Percentiles rank a stretch among this genome's conserved stretches.
Evolutionary conservation across 2,888 invertebrate genomes (phyloP).

Genomic region (Pardosa pseudoannulata): DNA sequence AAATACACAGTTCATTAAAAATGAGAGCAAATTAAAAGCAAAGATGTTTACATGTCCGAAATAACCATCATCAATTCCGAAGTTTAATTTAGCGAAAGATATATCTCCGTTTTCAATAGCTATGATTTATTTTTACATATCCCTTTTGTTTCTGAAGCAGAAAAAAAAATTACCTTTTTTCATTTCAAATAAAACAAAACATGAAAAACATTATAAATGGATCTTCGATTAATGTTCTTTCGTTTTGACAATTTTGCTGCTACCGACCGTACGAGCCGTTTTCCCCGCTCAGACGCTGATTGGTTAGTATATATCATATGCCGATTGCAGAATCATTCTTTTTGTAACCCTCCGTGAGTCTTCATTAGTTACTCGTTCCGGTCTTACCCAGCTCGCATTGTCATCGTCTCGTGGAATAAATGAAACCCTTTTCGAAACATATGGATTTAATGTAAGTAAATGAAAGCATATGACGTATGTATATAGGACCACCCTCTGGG

Average conservation of each 20-base stretch:
- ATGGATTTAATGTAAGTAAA: conserved; percentile 60
- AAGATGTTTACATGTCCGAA: conserved; percentile 29
- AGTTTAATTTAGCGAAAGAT: conserved; percentile 64
- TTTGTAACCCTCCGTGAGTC: conserved; percentile 36
- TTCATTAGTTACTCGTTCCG: conserved; percentile 65
- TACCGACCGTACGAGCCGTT: conserved; percentile 29
- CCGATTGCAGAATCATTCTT: conserved; percentile 68
- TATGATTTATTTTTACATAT: conserved; percentile 58
- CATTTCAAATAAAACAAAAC: conserved; percentile 27
- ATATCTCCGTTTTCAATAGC: conserved; percentile 65
- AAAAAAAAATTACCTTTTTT: conserved; percentile 29
- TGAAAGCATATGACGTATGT: conserved; percentile 55
- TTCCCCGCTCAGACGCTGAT: conserved; percentile 15
- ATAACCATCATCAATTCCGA: conserved; percentile 59
- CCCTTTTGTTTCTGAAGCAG: conserved; percentile 45
- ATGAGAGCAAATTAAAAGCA: conserved; percentile 15
- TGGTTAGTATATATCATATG: conserved; percentile 58
- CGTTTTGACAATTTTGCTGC: conserved; percentile 64
- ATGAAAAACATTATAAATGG: conserved; percentile 57
- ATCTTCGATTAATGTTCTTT: conserved; percentile 66
- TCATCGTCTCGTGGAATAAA: conserved; percentile 64
- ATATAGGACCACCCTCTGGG: conserved; percentile 55
- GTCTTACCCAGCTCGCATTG: conserved; percentile 49
- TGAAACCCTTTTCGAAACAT: conserved; percentile 65
- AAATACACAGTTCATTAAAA: conserved; percentile 10